phyloP scores from a whole-genome alignment of 2,113 vertebrate genomes.

The Aphyosemion australe region DNA sequence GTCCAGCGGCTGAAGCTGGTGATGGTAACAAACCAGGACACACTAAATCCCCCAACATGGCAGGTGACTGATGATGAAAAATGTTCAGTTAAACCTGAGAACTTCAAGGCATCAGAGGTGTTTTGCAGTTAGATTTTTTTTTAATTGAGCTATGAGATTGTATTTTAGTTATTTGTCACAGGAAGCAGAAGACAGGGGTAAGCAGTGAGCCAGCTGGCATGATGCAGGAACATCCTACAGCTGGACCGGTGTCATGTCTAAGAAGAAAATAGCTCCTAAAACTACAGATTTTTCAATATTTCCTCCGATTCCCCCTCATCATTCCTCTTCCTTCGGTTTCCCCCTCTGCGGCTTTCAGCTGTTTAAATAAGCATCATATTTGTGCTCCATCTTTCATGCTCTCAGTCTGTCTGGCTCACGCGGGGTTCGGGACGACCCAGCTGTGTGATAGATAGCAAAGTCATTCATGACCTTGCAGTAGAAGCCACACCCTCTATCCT shows the following conservation, averaged over 20 bases:
- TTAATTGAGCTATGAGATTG: background rate
- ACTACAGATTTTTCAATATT: conserved; percentile 39
- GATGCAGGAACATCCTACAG: conserved; percentile 47
- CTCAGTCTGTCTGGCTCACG: conserved; percentile 25
- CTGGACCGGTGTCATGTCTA: conserved; percentile 26
- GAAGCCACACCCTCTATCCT: conserved; percentile 59
- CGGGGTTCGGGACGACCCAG: conserved; percentile 54
- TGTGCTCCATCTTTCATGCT: background rate
- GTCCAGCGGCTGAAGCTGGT: background rate
- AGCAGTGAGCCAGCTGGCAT: conserved; percentile 24
- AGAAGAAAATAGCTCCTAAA: conserved; percentile 39
- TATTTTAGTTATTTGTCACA: conserved; percentile 18
- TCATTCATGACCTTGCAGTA: conserved; percentile 65
- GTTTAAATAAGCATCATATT: conserved; percentile 6
- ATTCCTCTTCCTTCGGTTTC: conserved; percentile 16
- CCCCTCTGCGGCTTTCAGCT: background rate
- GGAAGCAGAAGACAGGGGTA: conserved; percentile 21
- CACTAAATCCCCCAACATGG: too few relatives aligned
- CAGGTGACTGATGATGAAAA: conserved; percentile 40
- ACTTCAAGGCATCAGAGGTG: background rate
- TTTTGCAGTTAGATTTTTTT: background rate
- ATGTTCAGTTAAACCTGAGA: conserved; percentile 47
- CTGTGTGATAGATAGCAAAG: conserved; percentile 65
- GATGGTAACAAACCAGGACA: too few relatives aligned
- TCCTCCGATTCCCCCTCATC: conserved; percentile 19